These are phyloP conservation scores for Chascanopsetta lugubris DNA, from an alignment of 2,113 vertebrate genomes.

Conservation along the genomic window DNA sequence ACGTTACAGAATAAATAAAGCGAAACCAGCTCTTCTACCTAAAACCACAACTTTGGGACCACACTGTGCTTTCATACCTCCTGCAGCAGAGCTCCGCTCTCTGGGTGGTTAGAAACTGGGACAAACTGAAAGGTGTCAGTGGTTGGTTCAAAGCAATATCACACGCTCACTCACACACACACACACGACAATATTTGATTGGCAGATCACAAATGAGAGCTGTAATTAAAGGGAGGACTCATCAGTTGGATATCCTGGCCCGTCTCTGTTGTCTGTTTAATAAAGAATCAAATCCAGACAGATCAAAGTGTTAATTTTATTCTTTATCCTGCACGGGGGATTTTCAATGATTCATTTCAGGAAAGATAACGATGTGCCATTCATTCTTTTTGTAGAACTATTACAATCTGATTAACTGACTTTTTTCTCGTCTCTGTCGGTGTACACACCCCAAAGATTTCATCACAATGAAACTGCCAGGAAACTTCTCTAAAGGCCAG, in stretches of 20 bases:
- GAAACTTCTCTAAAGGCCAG: conserved; percentile 46
- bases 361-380: conserved; percentile 34
- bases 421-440: conserved; percentile 13
- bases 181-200: conserved; percentile 18
- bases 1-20: conserved; percentile 6
- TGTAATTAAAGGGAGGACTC: conserved; percentile 36
- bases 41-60: conserved; percentile 26
- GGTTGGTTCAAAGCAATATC: not conserved
- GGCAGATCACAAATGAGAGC: conserved; percentile 26
- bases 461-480: conserved; percentile 15
- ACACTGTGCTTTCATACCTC: not conserved
- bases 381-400: conserved; percentile 3
- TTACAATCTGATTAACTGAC: conserved; percentile 18
- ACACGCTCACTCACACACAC: not conserved
- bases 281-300: conserved; percentile 41
- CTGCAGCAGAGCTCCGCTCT: not conserved
- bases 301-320: conserved; percentile 45
- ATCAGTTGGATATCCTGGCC: conserved; percentile 42
- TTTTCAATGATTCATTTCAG: conserved; percentile 14
- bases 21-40: not conserved
- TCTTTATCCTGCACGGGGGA: conserved; percentile 15
- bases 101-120: not conserved
- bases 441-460: conserved; percentile 33
- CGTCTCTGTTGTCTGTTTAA: conserved; percentile 41
- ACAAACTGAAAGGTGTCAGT: not conserved